Conservation (phyloP, 2,113 vertebrate species). For the Rhinolophus ferrumequinum region DNA sequence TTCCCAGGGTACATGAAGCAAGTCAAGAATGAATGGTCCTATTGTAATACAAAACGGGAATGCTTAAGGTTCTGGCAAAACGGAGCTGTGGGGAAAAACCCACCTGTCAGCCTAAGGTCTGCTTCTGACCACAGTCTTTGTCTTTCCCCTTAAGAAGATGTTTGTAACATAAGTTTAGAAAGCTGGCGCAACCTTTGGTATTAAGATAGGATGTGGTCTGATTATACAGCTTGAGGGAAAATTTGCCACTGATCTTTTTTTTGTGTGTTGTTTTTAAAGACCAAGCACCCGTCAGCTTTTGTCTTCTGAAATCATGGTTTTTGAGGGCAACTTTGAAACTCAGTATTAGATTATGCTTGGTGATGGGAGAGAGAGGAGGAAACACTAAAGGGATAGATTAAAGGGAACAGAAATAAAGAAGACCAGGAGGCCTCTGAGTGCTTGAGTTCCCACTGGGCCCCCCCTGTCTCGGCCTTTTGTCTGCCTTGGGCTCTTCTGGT, state of each 20-base stretch:
- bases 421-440: fast-evolving
- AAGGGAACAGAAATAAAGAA: neutral
- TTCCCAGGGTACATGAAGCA: neutral
- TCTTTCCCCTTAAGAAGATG: neutral
- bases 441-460: neutral
- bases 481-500: neutral
- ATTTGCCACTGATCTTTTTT: neutral
- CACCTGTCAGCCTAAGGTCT: fast-evolving
- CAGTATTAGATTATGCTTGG: neutral
- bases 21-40: neutral
- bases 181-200: neutral
- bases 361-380: neutral
- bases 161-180: no score
- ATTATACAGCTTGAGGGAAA: neutral
- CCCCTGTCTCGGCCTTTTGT: neutral
- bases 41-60: neutral
- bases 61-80: neutral
- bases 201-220: neutral
- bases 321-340: neutral
- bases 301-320: neutral
- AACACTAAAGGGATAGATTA: neutral
- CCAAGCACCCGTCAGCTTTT: neutral
- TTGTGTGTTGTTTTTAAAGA: neutral
- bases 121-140: neutral
- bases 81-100: neutral